Conservation (phyloP, 2,113 vertebrate genomes). For the Cottus gobio region DNA sequence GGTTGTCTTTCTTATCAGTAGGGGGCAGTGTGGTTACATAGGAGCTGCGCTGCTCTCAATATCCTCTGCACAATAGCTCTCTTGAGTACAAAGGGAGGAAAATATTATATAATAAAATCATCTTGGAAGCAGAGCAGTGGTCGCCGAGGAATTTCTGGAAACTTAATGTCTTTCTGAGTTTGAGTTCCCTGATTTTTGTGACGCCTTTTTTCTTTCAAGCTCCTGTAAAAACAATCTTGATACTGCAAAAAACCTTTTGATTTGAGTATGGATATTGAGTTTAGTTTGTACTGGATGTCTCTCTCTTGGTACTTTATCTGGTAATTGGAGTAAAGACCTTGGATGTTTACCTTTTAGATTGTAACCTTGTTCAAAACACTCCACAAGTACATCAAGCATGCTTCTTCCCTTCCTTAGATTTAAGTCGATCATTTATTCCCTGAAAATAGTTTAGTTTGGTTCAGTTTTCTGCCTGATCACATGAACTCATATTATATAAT, state of each 20-base stretch:
- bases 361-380: background rate
- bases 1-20: slow-evolving; percentile 15
- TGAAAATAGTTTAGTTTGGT: slow-evolving; percentile 20
- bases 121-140: slow-evolving; percentile 53
- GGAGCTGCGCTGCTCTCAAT: background rate
- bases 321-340: slow-evolving; percentile 38
- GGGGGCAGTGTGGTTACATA: slow-evolving; percentile 75
- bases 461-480: slow-evolving; percentile 5
- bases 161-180: slow-evolving; percentile 64
- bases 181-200: slow-evolving; percentile 20
- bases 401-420: background rate
- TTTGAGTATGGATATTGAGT: slow-evolving; percentile 34
- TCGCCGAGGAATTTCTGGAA: slow-evolving; percentile 70
- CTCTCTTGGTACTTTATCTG: slow-evolving; percentile 31
- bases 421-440: slow-evolving; percentile 11
- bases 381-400: background rate
- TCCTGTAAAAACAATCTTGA: slow-evolving; percentile 42
- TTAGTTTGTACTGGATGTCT: slow-evolving; percentile 33
- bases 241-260: slow-evolving; percentile 41
- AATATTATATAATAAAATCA: slow-evolving; percentile 75
- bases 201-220: slow-evolving; percentile 46
- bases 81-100: slow-evolving; percentile 53
- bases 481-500: background rate
- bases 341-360: slow-evolving; percentile 7
- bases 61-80: slow-evolving; percentile 41